phyloP scores from a whole-genome alignment of 2,888 invertebrate species.

The Poecilus cupreus region DNA sequence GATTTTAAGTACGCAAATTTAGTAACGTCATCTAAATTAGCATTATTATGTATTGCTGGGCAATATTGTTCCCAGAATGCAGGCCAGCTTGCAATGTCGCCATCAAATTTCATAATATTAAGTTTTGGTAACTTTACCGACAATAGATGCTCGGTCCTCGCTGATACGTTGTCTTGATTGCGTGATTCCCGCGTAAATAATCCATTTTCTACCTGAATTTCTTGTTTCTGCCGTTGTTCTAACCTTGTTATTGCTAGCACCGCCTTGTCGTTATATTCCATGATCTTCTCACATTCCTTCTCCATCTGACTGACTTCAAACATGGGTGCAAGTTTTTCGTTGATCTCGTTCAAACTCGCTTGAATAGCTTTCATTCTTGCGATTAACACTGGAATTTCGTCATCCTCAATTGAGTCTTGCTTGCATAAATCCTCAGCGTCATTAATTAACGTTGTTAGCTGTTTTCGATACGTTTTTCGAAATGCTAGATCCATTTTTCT shows the following conservation, averaged over 20 bases:
- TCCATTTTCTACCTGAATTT: not conserved
- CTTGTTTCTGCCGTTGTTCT: not conserved
- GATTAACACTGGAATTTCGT: constrained; percentile 18
- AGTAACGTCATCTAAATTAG: not conserved
- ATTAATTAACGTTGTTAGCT: no score
- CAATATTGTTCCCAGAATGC: constrained; percentile 6
- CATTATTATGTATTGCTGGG: not conserved
- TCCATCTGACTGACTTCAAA: not conserved
- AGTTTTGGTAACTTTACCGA: not conserved
- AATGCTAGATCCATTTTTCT: no score
- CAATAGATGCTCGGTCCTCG: no score
- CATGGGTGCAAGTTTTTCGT: not conserved
- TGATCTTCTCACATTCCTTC: not conserved
- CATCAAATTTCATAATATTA: not conserved
- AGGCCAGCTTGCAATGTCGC: not conserved
- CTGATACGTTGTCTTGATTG: no score
- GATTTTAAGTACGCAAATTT: constrained; percentile 11
- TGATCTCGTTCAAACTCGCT: not conserved
- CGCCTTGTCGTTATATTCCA: not conserved
- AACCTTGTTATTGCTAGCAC: not conserved
- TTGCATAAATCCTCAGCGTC: no score
- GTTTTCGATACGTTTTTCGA: no score
- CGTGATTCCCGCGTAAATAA: no score
- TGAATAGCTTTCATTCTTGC: not conserved
- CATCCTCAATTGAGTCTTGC: no score